phyloP scores from a whole-genome alignment of 2,113 vertebrate species.

The Myotis lucifugus region DNA sequence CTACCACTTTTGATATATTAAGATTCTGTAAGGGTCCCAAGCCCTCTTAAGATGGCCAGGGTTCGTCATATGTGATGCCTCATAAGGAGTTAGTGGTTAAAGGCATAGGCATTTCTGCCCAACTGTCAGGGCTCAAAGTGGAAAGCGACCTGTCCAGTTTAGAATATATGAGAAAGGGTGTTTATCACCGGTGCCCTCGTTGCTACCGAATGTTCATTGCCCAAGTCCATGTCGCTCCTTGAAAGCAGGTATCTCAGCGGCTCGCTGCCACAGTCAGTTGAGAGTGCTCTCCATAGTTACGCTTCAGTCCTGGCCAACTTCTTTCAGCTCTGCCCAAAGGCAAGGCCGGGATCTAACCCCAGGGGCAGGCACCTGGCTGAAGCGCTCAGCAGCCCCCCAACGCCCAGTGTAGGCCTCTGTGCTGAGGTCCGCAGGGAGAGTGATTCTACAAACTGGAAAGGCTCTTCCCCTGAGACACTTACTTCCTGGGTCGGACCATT shows the following conservation, averaged over 20 bases:
- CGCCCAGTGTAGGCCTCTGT: rapidly evolving
- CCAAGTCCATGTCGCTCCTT: background rate
- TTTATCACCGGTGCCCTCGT: background rate
- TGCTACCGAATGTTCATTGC: background rate
- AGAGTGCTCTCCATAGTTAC: background rate
- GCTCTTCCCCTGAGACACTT: background rate
- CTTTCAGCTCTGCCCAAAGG: background rate
- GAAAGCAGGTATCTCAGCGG: background rate
- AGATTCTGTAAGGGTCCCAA: background rate
- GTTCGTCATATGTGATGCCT: background rate
- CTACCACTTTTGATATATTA: constrained; percentile 6
- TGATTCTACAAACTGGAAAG: background rate
- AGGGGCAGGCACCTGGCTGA: background rate
- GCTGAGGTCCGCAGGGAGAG: rapidly evolving
- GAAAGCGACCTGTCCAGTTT: background rate
- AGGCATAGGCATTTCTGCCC: background rate
- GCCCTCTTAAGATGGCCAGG: background rate
- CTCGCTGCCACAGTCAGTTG: background rate
- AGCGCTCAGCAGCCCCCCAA: background rate
- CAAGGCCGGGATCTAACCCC: background rate
- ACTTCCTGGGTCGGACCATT: background rate
- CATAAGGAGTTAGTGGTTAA: background rate
- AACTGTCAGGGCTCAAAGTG: background rate
- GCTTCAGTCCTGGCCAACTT: background rate
- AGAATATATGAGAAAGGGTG: background rate